A percentile compares a stretch with the other conserved stretches of the same genome.
Evolutionary conservation across 2,797 vertebrate genomes (phyloP).

Genomic region (Mus caroli): DNA sequence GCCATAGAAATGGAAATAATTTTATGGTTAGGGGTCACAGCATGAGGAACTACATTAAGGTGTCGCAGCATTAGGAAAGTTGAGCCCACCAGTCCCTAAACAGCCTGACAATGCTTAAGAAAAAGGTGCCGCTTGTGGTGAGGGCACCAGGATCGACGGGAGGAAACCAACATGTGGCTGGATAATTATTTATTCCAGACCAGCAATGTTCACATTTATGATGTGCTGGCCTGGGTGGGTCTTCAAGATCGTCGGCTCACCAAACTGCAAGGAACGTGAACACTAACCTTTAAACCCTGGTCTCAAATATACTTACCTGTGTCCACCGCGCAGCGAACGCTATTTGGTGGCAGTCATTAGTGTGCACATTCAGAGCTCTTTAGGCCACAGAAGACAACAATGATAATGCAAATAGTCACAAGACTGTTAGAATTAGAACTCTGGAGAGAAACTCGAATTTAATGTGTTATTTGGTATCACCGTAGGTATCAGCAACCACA

Average conservation of each 20-base stretch:
- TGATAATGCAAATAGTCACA: neutral
- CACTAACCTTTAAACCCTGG: neutral
- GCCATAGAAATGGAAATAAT: neutral
- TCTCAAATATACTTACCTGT: neutral
- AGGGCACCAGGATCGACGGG: neutral
- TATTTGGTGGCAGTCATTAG: neutral
- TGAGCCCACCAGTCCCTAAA: neutral
- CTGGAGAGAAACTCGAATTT: neutral
- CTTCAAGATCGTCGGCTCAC: neutral
- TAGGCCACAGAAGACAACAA: neutral
- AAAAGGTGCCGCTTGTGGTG: no score
- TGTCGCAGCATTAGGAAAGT: neutral
- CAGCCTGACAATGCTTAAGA: neutral
- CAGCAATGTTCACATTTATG: accelerated
- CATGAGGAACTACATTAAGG: neutral
- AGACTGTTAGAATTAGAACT: neutral
- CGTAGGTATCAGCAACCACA: neutral
- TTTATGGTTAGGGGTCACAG: no score
- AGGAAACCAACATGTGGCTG: neutral
- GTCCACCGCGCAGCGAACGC: neutral
- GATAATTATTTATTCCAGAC: neutral
- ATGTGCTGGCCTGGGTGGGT: neutral
- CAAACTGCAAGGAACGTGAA: constrained; percentile 16
- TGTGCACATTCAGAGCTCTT: neutral
- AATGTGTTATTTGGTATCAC: neutral